phyloP scores from a whole-genome alignment of 1,140 invertebrate species.

The Drosophila repletoides region DNA sequence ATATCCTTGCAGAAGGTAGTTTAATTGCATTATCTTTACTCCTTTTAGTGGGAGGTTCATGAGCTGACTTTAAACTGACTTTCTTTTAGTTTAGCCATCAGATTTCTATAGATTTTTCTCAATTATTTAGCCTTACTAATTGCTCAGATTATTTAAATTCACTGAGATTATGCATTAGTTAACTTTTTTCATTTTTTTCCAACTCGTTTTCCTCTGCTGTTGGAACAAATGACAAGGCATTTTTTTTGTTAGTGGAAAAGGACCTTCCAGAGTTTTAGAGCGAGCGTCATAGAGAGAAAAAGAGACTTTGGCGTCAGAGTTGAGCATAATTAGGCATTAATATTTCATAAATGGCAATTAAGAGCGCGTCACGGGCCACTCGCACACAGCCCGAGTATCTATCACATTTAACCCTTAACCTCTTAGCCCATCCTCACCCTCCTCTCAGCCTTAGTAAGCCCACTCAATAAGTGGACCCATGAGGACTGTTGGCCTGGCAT shows the following conservation, averaged over 20 bases:
- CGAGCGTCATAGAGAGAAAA: no score
- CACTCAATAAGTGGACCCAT: conserved; percentile 15
- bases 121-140: no score
- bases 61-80: neutral
- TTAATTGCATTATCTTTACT: no score
- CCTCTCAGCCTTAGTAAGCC: no score
- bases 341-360: conserved; percentile 75
- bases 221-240: conserved; percentile 20
- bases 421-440: neutral
- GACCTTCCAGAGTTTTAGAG: neutral
- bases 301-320: conserved; percentile 24
- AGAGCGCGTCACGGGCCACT: conserved; percentile 5
- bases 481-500: no score
- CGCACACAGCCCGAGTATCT: conserved; percentile 2
- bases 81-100: neutral
- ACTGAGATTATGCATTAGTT: neutral
- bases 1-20: no score
- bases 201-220: neutral
- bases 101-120: neutral
- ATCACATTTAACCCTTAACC: neutral
- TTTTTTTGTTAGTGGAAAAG: conserved; percentile 8
- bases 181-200: neutral
- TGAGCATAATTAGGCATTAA: conserved; percentile 74
- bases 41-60: neutral
- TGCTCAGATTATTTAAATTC: neutral